Base-by-base conservation (phyloP, 2,797 vertebrate genomes). In the Eulemur coronatus region DNA sequence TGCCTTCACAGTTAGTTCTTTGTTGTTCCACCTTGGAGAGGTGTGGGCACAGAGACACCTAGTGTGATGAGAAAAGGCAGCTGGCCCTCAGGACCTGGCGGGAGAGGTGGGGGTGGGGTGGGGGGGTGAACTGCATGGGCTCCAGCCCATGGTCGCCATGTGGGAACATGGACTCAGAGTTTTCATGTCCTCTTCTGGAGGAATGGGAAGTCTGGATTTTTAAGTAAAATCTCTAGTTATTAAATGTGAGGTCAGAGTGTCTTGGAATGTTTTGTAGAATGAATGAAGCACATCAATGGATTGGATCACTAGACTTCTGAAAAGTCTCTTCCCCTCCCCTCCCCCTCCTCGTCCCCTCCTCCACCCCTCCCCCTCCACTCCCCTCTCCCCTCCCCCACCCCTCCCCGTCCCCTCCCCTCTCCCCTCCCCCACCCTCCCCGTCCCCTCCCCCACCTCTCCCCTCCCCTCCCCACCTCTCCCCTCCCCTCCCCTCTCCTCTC, bases 361-460 rank as follows among this genome's bases (percentile, higher is more conserved):
- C 9, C 41, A 4, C 5, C 41, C 41, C 5, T 4, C 7, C 26
- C 33, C 1, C 8, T 2, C 26, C 4, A 26, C 4, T n/a, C n/a
- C 4, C 52, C 52, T n/a, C n/a, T 41, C 5, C 41, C 41, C 5
- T 4, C 7, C 26, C 33, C 1, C 8, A 2, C 26, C 4, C n/a
- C 4, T n/a, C n/a, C 4, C 52, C 52, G 6, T 11, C 57, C 35
- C 24, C 10, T 13, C 15, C 4, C 15, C 15, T 14, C 50, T 17
- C 50, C 50, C 14, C 4, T 38, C 38, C 38, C 4, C 13, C n/a
- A n/a, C n/a, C n/a, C n/a, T n/a, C n/a, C n/a, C n/a, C n/a, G n/a
- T n/a, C n/a, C n/a, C n/a, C n/a, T n/a, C n/a, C n/a, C n/a, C n/a
- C n/a, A n/a, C n/a, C n/a, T n/a, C n/a, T n/a, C n/a, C n/a, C n/a